Base-by-base conservation (phyloP, 2,888 invertebrate genomes). In the Tridacna crocea region DNA sequence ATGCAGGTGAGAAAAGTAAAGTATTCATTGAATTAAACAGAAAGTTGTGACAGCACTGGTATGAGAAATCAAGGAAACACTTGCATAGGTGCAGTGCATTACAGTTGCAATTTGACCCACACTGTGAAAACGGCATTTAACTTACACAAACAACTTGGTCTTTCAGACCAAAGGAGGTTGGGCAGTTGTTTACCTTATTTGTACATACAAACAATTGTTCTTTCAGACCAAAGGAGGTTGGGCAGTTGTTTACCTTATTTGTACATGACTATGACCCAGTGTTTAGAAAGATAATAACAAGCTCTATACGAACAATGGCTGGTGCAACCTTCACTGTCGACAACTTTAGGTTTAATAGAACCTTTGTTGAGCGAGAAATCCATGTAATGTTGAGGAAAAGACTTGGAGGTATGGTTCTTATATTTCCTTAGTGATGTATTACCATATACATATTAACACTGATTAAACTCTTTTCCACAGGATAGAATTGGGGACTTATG, bases 81-180 rank as follows among this genome's bases (percentile, higher is more conserved):
- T 4, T 36, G 36, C 36, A 36, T 36, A n/a, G n/a, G n/a, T n/a
- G n/a, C n/a, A n/a, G n/a, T n/a, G n/a, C n/a, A n/a, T n/a, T n/a
- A n/a, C n/a, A n/a, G n/a, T n/a, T n/a, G n/a, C n/a, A n/a, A n/a
- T n/a, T n/a, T n/a, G 51, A 51, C 11, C 11, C 11, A 13, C 11
- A 13, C 51, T 51, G 15, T 51, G 51, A 11, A 51, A 51, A 51
- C 51, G 15, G 11, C 12, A 13, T 11, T 11, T 51, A 51, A 51
- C 11, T 51, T 15, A 51, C 51, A 51, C 51, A 51, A 51, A 51
- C 15, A 51, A 11, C 15, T 13, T 51, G 51, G 1, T 66, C 13
- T 79, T 80, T 15, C 80, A 91, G 91, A 77, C 85, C 87, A n/a
- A 51, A 65, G 12, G 90, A 91, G 70, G 61, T 91, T 0, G 90